A percentile compares a stretch with the other conserved stretches of the same genome.
Conservation (phyloP, 2,888 invertebrate genomes). For the Thereva nobilitata region DNA sequence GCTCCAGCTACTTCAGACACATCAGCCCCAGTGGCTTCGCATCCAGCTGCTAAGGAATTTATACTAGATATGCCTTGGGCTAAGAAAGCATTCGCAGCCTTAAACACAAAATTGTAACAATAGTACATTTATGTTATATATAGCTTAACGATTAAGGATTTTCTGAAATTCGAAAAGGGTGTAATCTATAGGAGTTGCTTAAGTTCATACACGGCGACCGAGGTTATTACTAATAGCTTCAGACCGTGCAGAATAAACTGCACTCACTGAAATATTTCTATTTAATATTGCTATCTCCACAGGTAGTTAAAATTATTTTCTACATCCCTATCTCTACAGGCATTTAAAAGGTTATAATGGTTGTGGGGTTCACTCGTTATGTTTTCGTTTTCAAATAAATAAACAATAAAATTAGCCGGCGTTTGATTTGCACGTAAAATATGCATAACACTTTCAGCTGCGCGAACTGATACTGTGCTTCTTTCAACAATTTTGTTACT, state of each 20-base stretch:
- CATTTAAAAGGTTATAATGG: conserved; percentile 65
- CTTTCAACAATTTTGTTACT: conserved; percentile 97
- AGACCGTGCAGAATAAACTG: too few relatives aligned
- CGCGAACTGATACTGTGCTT: conserved; percentile 99
- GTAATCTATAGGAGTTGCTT: too few relatives aligned
- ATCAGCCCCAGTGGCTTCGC: conserved; percentile 98
- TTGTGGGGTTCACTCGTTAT: too few relatives aligned
- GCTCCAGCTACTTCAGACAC: conserved; percentile 96
- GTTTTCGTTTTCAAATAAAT: not conserved
- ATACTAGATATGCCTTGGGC: conserved; percentile 99
- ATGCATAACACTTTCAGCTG: conserved; percentile 91
- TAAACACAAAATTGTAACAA: conserved; percentile 48
- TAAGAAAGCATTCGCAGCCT: conserved; percentile 97
- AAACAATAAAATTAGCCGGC: conserved; percentile 62
- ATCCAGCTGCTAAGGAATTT: conserved; percentile 95
- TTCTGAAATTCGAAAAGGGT: not conserved
- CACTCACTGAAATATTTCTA: too few relatives aligned
- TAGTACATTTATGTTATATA: too few relatives aligned
- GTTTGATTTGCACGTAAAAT: conserved; percentile 92
- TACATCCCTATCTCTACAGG: conserved; percentile 84
- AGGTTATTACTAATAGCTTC: too few relatives aligned
- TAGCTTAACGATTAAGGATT: too few relatives aligned
- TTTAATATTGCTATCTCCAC: too few relatives aligned
- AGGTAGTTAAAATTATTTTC: too few relatives aligned
- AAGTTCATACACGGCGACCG: too few relatives aligned